Evolutionary conservation across 1,140 invertebrate genomes (phyloP), one percentile per base, ranked within the genome.

Genomic region (Drosophila pruinosa): DNA sequence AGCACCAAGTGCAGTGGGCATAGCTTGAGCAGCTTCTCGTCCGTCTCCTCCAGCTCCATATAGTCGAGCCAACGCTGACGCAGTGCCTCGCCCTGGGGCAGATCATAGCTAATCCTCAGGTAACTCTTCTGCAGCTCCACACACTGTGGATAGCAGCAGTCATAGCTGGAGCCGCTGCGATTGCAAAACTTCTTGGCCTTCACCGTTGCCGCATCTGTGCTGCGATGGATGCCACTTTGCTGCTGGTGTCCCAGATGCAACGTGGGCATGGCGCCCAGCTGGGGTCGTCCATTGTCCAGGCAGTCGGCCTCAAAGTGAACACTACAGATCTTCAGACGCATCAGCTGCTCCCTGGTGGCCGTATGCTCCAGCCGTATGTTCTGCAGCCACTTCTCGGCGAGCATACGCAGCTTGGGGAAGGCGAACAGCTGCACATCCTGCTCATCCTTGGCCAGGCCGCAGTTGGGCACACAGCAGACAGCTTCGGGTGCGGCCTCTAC

Each of bases 301-400:
- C 63, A 70, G 10, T 52, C 15, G 1, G 24, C 0, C 5, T 90
- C 78, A n/a, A 89, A 89, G 14, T 89, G 88, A 3, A 4, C 39
- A 17, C 53, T 52, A 31, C 86, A 89, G 2, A 89, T 47, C 14
- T 56, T 64, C 6, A 79, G 53, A 0, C 58, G 56, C 0, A 36
- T 8, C 19, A 81, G 8, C 6, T 52, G 58, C 2, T 62, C 62
- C 2, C 53, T 63, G 3, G 19, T 22, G 3, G 19, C 15, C 4
- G 4, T n/a, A 1, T 39, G 14, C 15, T 63, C 61, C 2, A 89
- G 41, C 5, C 57, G 76, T 3, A 85, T 19, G 19, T 89, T 89
- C 8, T 82, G 59, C 1, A 78, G 34, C 86, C 86, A 89, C 34
- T 90, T 88, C 0, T 70, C 67, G 3, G 71, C 64, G 2, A 79